Percentiles rank a stretch among this genome's conserved stretches.
These are phyloP conservation scores for Andrena minutula DNA, from an alignment of 2,888 invertebrate genomes.

Conservation along the genomic window DNA sequence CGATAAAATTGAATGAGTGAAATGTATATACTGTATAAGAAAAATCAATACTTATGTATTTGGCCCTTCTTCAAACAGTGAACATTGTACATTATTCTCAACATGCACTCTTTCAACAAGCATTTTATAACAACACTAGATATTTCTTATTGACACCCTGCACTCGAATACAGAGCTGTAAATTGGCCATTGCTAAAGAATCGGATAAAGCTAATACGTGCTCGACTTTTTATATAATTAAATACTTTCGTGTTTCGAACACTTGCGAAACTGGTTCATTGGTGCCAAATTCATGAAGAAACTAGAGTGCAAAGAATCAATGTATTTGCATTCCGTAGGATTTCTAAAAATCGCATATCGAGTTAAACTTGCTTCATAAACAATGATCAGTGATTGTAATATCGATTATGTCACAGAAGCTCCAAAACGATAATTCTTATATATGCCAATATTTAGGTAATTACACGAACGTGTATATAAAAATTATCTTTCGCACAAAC, in stretches of 20 bases:
- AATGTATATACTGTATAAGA: constrained; percentile 45
- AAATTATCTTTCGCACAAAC: constrained; percentile 38
- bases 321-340: constrained; percentile 24
- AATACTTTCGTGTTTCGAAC: constrained; percentile 10
- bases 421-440: constrained; percentile 38
- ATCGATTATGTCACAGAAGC: constrained; percentile 38
- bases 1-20: constrained; percentile 54
- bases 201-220: neutral
- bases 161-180: constrained; percentile 27
- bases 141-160: constrained; percentile 42
- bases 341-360: constrained; percentile 10
- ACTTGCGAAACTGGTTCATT: neutral
- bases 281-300: neutral
- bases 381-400: constrained; percentile 35
- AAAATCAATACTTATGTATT: constrained; percentile 62
- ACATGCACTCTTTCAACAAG: constrained; percentile 59
- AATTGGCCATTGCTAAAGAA: neutral
- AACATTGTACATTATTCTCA: constrained; percentile 52
- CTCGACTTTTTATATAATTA: neutral
- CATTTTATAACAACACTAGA: constrained; percentile 44
- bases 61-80: constrained; percentile 68
- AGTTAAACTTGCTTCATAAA: constrained; percentile 25
- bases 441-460: constrained; percentile 27
- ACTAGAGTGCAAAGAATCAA: constrained; percentile 49
- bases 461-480: constrained; percentile 32